phyloP scores from a whole-genome alignment of 1,140 invertebrate species.

The Lordiphosa stackelbergi region DNA sequence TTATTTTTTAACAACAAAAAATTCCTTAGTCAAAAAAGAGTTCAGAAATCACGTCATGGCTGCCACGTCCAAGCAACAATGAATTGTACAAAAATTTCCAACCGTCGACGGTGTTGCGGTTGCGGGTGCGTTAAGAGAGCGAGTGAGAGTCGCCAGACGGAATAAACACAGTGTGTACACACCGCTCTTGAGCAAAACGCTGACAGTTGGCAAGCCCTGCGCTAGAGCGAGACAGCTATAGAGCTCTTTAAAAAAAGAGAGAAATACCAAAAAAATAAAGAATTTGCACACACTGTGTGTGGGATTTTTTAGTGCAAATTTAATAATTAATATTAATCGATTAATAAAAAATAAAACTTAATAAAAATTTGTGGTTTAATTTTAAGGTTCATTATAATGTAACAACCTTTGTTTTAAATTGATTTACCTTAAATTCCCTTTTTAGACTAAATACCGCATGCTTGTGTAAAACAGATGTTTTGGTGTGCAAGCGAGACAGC shows the following conservation, averaged over 20 bases:
- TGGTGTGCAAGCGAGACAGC: slow-evolving; percentile 33
- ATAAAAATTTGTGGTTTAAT: too few relatives aligned
- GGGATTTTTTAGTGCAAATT: slow-evolving; percentile 23
- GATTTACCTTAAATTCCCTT: too few relatives aligned
- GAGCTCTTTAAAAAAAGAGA: too few relatives aligned
- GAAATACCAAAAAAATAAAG: background rate
- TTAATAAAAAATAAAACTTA: too few relatives aligned
- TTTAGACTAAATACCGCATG: background rate
- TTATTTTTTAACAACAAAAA: slow-evolving; percentile 66
- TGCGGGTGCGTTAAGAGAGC: slow-evolving; percentile 48
- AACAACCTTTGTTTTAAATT: too few relatives aligned
- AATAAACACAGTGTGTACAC: slow-evolving; percentile 33
- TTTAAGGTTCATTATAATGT: too few relatives aligned
- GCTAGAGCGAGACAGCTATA: too few relatives aligned
- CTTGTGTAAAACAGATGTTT: slow-evolving; percentile 51
- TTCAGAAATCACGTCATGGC: slow-evolving; percentile 77
- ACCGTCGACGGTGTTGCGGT: slow-evolving; percentile 30
- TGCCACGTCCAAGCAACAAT: slow-evolving; percentile 77
- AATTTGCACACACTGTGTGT: background rate
- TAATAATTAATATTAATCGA: background rate
- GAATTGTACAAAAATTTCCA: slow-evolving; percentile 57
- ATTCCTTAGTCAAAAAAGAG: slow-evolving; percentile 5
- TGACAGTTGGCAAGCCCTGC: too few relatives aligned
- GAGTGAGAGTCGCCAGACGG: slow-evolving; percentile 22
- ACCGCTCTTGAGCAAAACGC: background rate